Evolutionary conservation across 2,888 invertebrate species (phyloP).

Genomic region (Caenorhabditis sp.): DNA sequence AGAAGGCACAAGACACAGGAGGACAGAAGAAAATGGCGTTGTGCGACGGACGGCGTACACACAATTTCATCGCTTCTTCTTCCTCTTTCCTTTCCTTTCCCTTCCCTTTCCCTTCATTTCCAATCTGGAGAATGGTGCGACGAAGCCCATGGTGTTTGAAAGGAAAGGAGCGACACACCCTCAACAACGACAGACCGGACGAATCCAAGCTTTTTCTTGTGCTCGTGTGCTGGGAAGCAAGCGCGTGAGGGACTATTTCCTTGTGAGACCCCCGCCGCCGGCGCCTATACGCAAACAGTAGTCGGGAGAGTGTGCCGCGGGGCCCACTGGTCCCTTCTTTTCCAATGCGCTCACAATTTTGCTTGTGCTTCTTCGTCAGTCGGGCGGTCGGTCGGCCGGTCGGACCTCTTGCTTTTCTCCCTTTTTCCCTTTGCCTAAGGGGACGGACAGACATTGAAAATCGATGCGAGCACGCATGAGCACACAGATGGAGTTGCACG

Average conservation of each 20-base stretch:
- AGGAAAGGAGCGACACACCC: slow-evolving; percentile 14
- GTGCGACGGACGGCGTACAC: slow-evolving; percentile 21
- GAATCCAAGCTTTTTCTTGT: slow-evolving; percentile 41
- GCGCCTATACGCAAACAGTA: slow-evolving; percentile 57
- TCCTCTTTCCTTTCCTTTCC: slow-evolving; percentile 15
- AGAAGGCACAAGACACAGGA: slow-evolving; percentile 40
- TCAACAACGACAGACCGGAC: slow-evolving; percentile 38
- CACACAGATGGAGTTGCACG: slow-evolving; percentile 63
- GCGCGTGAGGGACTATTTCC: slow-evolving; percentile 37
- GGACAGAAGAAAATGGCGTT: slow-evolving; percentile 20
- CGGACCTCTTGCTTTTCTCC: slow-evolving; percentile 50
- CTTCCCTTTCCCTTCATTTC: slow-evolving; percentile 48
- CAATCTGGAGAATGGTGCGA: slow-evolving; percentile 64
- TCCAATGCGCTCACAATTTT: slow-evolving; percentile 49
- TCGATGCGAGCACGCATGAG: slow-evolving; percentile 62
- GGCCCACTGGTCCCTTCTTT: slow-evolving; percentile 39
- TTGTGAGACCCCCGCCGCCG: slow-evolving; percentile 13
- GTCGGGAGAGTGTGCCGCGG: slow-evolving; percentile 44
- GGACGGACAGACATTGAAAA: slow-evolving; percentile 61
- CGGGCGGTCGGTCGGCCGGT: slow-evolving; percentile 45
- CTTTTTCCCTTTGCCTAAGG: slow-evolving; percentile 42
- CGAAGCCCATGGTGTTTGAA: slow-evolving; percentile 49
- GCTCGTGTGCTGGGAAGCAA: slow-evolving; percentile 37
- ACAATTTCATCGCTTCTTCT: slow-evolving; percentile 47
- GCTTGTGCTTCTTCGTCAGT: slow-evolving; percentile 53